Conservation (phyloP, 2,888 invertebrate genomes). For the Metellina segmentata region DNA sequence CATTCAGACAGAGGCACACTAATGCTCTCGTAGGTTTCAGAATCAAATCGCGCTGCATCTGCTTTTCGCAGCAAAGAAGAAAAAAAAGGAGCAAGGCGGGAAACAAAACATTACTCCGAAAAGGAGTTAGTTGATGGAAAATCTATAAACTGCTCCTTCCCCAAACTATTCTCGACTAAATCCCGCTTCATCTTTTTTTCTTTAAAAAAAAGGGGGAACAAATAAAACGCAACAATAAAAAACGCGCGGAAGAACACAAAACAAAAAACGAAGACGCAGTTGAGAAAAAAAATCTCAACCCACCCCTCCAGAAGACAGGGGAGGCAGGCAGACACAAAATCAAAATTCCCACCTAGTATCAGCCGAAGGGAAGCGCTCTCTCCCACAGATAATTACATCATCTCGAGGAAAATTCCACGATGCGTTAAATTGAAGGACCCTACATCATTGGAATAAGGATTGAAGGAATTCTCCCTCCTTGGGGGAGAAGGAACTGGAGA, state of each 20-base stretch:
- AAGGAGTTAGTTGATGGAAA: slow-evolving; percentile 55
- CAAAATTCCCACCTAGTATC: slow-evolving; percentile 55
- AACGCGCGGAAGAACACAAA: slow-evolving; percentile 9
- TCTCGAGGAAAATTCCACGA: slow-evolving; percentile 52
- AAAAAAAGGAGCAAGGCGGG: not conserved
- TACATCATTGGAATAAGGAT: slow-evolving; percentile 32
- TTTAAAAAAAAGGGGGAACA: not conserved
- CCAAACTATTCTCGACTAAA: slow-evolving; percentile 55
- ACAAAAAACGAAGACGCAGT: slow-evolving; percentile 4
- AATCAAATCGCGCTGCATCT: not conserved
- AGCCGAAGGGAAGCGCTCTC: not conserved
- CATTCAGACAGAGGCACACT: not conserved
- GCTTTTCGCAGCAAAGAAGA: not conserved
- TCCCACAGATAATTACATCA: slow-evolving; percentile 59
- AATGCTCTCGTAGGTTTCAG: slow-evolving; percentile 11
- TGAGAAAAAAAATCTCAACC: not conserved
- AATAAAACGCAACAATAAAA: slow-evolving; percentile 8
- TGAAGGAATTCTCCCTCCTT: slow-evolving; percentile 44
- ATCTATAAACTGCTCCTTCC: slow-evolving; percentile 59
- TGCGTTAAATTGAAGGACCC: slow-evolving; percentile 61
- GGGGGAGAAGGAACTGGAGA: slow-evolving; percentile 7
- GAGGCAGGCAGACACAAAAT: slow-evolving; percentile 26
- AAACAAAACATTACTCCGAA: slow-evolving; percentile 25
- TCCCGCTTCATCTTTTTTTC: slow-evolving; percentile 22
- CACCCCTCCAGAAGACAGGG: not conserved